phyloP scores from a whole-genome alignment of 2,113 vertebrate genomes.

The Microcebus griseorufus region DNA sequence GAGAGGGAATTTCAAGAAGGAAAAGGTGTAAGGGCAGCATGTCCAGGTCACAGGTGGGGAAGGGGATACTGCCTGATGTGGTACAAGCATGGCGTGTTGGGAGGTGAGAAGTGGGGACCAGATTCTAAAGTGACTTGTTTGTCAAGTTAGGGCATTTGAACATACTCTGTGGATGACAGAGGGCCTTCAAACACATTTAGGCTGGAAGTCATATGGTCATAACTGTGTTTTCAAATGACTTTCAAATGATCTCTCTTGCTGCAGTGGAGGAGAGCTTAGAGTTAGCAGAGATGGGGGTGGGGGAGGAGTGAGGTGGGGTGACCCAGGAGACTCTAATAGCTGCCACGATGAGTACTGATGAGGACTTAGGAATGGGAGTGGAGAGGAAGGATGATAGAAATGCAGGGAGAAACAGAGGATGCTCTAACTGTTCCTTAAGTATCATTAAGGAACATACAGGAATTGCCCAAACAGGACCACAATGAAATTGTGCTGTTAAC shows the following conservation, averaged over 20 bases:
- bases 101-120: neutral
- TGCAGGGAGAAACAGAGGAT: neutral
- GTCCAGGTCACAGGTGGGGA: neutral
- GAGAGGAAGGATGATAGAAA: neutral
- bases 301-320: neutral
- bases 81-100: neutral
- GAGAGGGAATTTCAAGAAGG: neutral
- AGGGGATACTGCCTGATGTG: neutral
- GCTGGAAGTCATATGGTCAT: neutral
- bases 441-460: neutral
- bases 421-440: neutral
- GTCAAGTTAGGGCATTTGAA: neutral
- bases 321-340: neutral
- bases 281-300: neutral
- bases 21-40: neutral
- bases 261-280: neutral
- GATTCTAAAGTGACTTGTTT: slow-evolving; percentile 2
- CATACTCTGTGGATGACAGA: neutral
- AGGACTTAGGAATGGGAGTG: neutral
- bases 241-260: slow-evolving; percentile 8
- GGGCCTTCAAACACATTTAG: neutral
- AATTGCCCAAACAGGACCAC: neutral
- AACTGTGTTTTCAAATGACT: slow-evolving; percentile 51
- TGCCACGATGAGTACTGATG: neutral
- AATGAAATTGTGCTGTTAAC: neutral